Evolutionary conservation across 2,888 invertebrate genomes (phyloP), one percentile per base, ranked within the genome.

Genomic region (Drosophila austrosaltans): DNA sequence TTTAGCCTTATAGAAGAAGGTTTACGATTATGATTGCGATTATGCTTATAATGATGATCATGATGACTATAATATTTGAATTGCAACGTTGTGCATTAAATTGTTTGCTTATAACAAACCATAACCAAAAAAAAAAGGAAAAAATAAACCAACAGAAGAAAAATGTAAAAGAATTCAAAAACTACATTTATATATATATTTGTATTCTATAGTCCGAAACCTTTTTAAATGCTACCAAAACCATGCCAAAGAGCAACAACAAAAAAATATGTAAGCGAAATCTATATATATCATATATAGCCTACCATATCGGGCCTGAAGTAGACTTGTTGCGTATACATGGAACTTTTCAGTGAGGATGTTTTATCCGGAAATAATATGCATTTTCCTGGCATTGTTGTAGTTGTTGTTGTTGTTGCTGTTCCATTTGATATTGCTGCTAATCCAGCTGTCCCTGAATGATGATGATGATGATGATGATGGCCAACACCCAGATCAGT

Each of bases 251-350:
- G 20, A 22, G 56, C 48, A 28, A 62, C 48, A 48, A 48, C 22
- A 25, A 20, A 25, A 22, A 48, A 48, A 22, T 4, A 48, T 20
- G 44, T 8, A 48, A 48, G 48, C 48, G 48, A 63, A 25, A 60
- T 20, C 69, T 66, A 73, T 75, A 73, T 74, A 30, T 61, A 68
- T 71, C 66, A 40, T 56, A 62, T 67, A 71, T 76, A 80, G 85
- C 90, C 80, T 90, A 90, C 90, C 90, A 90, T 90, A 79, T 90
- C 90, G 79, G 91, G 90, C 75, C 90, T 84, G 78, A 85, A 87
- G 80, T 89, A 87, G 76, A 91, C 85, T 81, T 90, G 90, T 74
- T 90, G 91, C 72, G 84, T 78, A 69, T 81, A 87, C 76, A 91
- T 77, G 62, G 84, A 81, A 68, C 88, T 85, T 81, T 90, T 90